Evolutionary conservation across 2,797 vertebrate genomes (phyloP).

Genomic region (Peromyscus eremicus): DNA sequence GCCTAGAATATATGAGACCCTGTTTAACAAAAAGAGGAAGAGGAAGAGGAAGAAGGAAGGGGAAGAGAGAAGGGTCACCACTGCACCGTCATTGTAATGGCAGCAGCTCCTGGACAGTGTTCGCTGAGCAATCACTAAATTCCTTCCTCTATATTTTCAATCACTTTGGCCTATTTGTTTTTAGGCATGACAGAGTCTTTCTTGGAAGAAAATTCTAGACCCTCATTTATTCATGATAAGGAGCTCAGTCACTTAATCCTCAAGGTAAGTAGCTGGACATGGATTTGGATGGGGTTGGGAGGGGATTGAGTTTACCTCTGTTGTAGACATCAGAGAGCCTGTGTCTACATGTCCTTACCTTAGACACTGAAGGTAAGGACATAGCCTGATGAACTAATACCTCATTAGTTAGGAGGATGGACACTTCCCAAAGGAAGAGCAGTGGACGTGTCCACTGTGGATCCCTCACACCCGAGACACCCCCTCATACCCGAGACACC

Average conservation of each 20-base stretch:
- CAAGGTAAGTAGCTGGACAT: conserved; percentile 89
- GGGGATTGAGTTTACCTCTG: conserved; percentile 21
- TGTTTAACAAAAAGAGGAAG: no score
- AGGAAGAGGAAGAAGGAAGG: neutral
- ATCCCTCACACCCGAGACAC: neutral
- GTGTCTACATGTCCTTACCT: neutral
- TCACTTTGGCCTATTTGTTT: conserved; percentile 63
- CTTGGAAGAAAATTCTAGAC: conserved; percentile 92
- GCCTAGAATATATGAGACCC: neutral
- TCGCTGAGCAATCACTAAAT: neutral
- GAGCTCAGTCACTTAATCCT: conserved; percentile 96
- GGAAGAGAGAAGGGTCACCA: neutral
- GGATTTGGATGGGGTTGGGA: neutral
- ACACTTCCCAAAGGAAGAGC: neutral
- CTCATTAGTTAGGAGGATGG: neutral
- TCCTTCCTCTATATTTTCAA: neutral
- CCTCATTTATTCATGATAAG: conserved; percentile 95
- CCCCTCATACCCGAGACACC: no score
- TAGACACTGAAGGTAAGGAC: neutral
- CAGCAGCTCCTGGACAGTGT: neutral
- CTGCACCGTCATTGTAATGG: neutral
- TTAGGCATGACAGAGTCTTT: conserved; percentile 92
- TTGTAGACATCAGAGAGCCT: neutral
- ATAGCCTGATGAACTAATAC: neutral
- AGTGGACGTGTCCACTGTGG: neutral